Evolutionary conservation across 2,113 vertebrate species (phyloP), one percentile per base, ranked within the genome.

Genomic region (Peucedramus taeniatus): DNA sequence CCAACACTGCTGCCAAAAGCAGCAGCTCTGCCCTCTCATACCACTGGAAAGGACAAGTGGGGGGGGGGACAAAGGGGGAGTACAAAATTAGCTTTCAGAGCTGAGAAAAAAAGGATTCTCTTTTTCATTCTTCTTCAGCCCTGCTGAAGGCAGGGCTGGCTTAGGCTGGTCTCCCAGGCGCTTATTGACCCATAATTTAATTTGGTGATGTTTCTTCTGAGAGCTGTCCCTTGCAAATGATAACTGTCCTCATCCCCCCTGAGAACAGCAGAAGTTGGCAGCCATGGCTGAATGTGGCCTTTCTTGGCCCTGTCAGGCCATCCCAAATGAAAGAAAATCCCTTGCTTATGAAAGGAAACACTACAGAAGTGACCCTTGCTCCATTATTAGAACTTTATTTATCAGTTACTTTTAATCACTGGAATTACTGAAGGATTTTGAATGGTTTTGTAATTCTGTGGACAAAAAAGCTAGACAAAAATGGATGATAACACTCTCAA

Each of bases 321-420:
- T 11, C 26, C 17, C 49, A 72, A 79, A 64, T 49, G 40, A 82
- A 87, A 78, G n/a, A 86, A 90, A 93, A 4, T 6, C 27, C 11
- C 49, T 87, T n/a, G 15, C 18, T 94, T 78, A 81, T 75, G 61
- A 89, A 89, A 92, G 44, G 28, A 75, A 93, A 75, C 28, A 82
- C 44, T 39, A 49, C n/a, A 94, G 31, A 87, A 81, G 4, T 49
- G 35, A 84, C 33, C 20, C 78, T 64, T 84, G 22, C 28, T 90
- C 50, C n/a, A 50, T 50, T 78, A 82, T 64, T 74, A 95, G 37
- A 94, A 78, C 30, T 93, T 94, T 83, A 94, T 94, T 94, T 78
- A 44, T 45, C 12, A 8, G 8, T 57, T 85, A 7, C 59, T 82
- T 94, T 60, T 91, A 85, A 66, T 74, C 7, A 6, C 2, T 8